Evolutionary conservation across 2,888 invertebrate species (phyloP), one percentile per base, ranked within the genome.

Genomic region (Cephonodes hylas): DNA sequence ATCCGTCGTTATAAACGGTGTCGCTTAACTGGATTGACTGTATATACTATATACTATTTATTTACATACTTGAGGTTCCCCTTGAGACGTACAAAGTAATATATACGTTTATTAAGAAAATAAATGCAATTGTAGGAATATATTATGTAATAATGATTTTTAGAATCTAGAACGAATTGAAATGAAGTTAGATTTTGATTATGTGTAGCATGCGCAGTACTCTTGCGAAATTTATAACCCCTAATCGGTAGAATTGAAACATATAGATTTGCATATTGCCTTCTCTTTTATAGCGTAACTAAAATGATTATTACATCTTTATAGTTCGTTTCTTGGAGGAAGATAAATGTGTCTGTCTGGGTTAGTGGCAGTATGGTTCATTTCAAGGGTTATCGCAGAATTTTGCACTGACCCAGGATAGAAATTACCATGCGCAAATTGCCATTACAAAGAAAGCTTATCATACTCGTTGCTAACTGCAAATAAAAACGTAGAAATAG

Each of bases 361-460:
- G 66, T 62, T 63, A 60, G 59, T 59, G 48, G 59, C 60, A 60
- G 64, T 61, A 66, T 64, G 72, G 73, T 64, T 75, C 72, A 74
- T 69, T 71, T 64, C 67, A 64, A 60, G 31, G 63, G 76, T 68
- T 79, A 82, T 81, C 81, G 63, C 58, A 64, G 62, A 77, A 75
- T 73, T 64, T 61, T 61, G 38, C 38, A 62, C 58, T 75, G 79
- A 81, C 78, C 74, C 63, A 20, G 45, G 42, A 62, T 66, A 76
- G 66, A 81, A 81, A 71, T 82, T 82, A 80, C 83, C 81, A 68
- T 64, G 46, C 63, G 31, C 31, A 31, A 20, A 42, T 53, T 18
- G 18, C 18, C 15, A 53, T 31, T 20, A 65, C 60, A 67, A 66
- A 66, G 66, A 61, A 64, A 64, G 18, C 53, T 10, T 53, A 48